Base-by-base conservation (phyloP, 2,888 invertebrate species). In the Adineta ricciae region DNA sequence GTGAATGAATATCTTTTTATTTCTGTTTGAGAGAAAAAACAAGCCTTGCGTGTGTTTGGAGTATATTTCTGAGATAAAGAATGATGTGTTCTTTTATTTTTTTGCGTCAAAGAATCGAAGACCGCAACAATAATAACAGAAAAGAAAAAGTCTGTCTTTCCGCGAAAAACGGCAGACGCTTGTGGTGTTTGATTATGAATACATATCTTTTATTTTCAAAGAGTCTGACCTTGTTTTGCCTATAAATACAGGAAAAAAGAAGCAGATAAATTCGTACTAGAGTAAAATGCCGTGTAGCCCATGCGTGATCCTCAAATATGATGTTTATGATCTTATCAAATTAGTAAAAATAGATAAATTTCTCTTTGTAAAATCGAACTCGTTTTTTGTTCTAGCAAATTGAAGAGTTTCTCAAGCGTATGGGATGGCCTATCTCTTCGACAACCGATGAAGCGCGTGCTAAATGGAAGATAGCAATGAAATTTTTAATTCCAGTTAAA, bases 401-500 rank as follows among this genome's bases (percentile, higher is more conserved):
- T 41, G 78, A 41, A 78, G 36, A 38, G 21, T 78, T 78, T 78
- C 38, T 78, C 11, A 41, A 78, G 5, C 78, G 78, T 41, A 78
- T 78, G 78, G 41, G 41, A 41, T 78, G 78, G 78, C 14, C 78
- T 11, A 41, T 41, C 1, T n/a, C 36, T 78, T n/a, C 38, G 24
- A 2, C 21, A n/a, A 41, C 38, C 0, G 78, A 78, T n/a, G 78
- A 78, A 41, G 78, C 38, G 41, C 38, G 41, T 78, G 2, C 41
- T 11, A 93, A 94, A 87, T 94, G 95, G 92, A 93, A 94, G 86
- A 95, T 95, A n/a, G 97, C 96, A 83, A 93, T 96, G 87, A 95
- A 95, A 91, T 96, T 96, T 92, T 92, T 96, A 89, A 93, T 94
- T 88, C 97, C 97, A 87, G 93, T 97, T 88, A 97, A 97, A 92